These are phyloP conservation scores for Gasteruption jaculator DNA, from an alignment of 2,888 invertebrate species.

Conservation along the genomic window DNA sequence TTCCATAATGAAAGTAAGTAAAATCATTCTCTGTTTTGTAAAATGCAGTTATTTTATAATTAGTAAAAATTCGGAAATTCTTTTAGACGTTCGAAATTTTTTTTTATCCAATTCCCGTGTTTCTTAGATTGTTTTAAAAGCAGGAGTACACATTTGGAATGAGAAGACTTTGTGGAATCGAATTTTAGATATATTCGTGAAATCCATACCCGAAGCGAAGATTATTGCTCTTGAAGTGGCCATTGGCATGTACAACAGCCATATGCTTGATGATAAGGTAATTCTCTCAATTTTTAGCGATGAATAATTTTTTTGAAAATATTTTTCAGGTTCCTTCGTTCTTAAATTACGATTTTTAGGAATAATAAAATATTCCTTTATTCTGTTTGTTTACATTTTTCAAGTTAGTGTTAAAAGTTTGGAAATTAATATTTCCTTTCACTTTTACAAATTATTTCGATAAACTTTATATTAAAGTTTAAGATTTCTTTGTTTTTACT, in stretches of 20 bases:
- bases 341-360: too few relatives aligned
- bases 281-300: too few relatives aligned
- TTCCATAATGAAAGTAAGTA: conserved; percentile 35
- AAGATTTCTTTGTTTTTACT: too few relatives aligned
- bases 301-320: too few relatives aligned
- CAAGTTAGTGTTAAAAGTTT: too few relatives aligned
- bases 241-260: conserved; percentile 30
- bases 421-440: conserved; percentile 12
- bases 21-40: conserved; percentile 4
- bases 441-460: conserved; percentile 6
- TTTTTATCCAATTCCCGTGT: conserved; percentile 26
- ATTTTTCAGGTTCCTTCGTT: too few relatives aligned
- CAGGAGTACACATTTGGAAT: conserved; percentile 38
- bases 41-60: neutral
- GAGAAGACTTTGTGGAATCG: conserved; percentile 28
- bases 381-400: too few relatives aligned
- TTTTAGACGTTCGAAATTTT: neutral
- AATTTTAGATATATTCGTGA: conserved; percentile 29
- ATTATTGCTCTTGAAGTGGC: conserved; percentile 34
- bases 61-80: neutral
- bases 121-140: conserved; percentile 30
- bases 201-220: conserved; percentile 34
- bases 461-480: conserved; percentile 10
- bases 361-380: too few relatives aligned
- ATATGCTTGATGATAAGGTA: conserved; percentile 27